Evolutionary conservation across 2,888 invertebrate species (phyloP).

Genomic region (Tillus elongatus): DNA sequence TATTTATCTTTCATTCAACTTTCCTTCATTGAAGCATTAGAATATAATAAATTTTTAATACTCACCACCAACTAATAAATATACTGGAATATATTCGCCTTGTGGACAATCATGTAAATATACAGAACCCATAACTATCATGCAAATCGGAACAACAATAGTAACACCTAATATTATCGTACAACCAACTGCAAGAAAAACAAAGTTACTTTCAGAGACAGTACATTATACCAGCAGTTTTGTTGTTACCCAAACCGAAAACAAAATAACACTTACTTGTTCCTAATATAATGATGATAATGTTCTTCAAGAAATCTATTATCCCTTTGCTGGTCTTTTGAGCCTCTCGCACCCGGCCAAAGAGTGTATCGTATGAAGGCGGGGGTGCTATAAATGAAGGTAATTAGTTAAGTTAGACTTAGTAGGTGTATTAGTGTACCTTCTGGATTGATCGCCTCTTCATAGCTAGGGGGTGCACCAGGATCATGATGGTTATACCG

Average conservation of each 20-base stretch:
- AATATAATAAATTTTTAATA: too few relatives aligned
- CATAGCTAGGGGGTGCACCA: constrained; percentile 53
- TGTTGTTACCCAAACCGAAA: constrained; percentile 2
- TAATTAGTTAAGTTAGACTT: constrained; percentile 6
- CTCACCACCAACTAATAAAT: constrained; percentile 55
- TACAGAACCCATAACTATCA: constrained; percentile 57
- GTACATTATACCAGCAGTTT: not conserved
- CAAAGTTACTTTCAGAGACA: constrained; percentile 5
- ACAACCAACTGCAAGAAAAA: constrained; percentile 56
- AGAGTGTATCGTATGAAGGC: constrained; percentile 58
- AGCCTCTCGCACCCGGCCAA: constrained; percentile 54
- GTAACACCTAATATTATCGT: constrained; percentile 54
- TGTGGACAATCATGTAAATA: constrained; percentile 57
- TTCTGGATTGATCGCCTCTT: constrained; percentile 53
- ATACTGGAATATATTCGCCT: constrained; percentile 59
- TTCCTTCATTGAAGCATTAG: not conserved
- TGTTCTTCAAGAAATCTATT: constrained; percentile 53
- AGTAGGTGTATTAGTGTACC: constrained; percentile 35
- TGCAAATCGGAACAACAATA: constrained; percentile 55
- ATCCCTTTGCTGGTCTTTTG: constrained; percentile 51
- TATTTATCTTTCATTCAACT: not conserved
- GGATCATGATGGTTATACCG: constrained; percentile 32
- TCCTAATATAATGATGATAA: constrained; percentile 50
- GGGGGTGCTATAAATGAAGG: constrained; percentile 46
- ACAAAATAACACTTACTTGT: constrained; percentile 46